Percentiles rank a stretch among this genome's conserved stretches.
Evolutionary conservation across 2,888 invertebrate species (phyloP).

Genomic region (Resseliella maxima): DNA sequence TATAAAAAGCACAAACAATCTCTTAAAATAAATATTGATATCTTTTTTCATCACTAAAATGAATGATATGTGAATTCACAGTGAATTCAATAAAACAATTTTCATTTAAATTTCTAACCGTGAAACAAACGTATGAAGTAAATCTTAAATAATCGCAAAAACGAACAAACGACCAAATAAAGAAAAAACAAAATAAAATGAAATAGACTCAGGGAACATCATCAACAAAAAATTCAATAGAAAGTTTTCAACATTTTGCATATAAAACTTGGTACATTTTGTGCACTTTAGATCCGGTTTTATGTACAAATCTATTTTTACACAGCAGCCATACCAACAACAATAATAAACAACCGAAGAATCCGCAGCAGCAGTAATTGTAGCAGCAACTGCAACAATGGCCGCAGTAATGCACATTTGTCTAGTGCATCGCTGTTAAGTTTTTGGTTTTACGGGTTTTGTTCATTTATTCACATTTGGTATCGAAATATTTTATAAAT

Average conservation of each 20-base stretch:
- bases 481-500: neutral
- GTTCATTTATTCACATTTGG: neutral
- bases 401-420: no score
- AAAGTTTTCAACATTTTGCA: slow-evolving; percentile 5
- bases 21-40: neutral
- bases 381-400: no score
- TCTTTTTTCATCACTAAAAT: neutral
- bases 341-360: neutral
- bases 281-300: neutral
- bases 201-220: neutral
- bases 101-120: slow-evolving; percentile 1
- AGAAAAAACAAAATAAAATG: neutral
- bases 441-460: neutral
- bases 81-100: neutral
- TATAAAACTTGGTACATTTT: neutral
- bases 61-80: neutral
- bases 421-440: neutral
- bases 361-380: no score
- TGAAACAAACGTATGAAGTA: neutral
- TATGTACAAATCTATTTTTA: neutral
- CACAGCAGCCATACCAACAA: neutral
- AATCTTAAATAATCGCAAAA: no score
- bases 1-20: neutral
- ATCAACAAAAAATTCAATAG: neutral
- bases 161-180: neutral